Evolutionary conservation across 2,888 invertebrate species (phyloP).

Genomic region (Apodemia duryi): DNA sequence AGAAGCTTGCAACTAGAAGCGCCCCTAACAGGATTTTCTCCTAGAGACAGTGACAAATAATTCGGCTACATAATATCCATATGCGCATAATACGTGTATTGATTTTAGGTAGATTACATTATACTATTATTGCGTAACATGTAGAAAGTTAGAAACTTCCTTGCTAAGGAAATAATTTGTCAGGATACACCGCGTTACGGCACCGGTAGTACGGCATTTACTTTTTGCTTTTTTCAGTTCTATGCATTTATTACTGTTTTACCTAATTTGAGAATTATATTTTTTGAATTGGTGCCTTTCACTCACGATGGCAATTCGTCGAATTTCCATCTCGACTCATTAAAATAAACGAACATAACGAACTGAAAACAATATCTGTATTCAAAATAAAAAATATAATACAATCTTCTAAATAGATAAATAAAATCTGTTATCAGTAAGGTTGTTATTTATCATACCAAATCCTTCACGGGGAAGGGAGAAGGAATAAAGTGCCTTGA

Average conservation of each 20-base stretch:
- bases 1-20: too few species aligned
- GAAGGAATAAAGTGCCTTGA: too few species aligned
- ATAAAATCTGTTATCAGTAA: too few species aligned
- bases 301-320: neutral
- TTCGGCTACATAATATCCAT: conserved; percentile 26
- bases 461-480: conserved; percentile 11
- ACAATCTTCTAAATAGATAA: too few species aligned
- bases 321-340: neutral
- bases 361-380: too few species aligned
- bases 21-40: too few species aligned
- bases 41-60: too few species aligned
- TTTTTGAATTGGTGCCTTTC: conserved; percentile 16
- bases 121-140: neutral
- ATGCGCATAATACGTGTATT: conserved; percentile 24
- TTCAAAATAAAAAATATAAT: too few species aligned
- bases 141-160: conserved; percentile 12
- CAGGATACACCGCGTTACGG: conserved; percentile 2
- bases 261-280: conserved; percentile 17
- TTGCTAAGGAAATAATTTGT: conserved; percentile 2
- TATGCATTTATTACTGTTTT: conserved; percentile 26
- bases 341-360: too few species aligned
- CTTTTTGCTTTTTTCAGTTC: neutral
- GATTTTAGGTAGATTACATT: neutral
- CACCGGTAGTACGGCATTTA: neutral
- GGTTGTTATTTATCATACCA: neutral